A percentile compares a stretch with the other conserved stretches of the same genome.
Evolutionary conservation across 1,140 invertebrate genomes (phyloP).

Genomic region (Ectropis grisescens): DNA sequence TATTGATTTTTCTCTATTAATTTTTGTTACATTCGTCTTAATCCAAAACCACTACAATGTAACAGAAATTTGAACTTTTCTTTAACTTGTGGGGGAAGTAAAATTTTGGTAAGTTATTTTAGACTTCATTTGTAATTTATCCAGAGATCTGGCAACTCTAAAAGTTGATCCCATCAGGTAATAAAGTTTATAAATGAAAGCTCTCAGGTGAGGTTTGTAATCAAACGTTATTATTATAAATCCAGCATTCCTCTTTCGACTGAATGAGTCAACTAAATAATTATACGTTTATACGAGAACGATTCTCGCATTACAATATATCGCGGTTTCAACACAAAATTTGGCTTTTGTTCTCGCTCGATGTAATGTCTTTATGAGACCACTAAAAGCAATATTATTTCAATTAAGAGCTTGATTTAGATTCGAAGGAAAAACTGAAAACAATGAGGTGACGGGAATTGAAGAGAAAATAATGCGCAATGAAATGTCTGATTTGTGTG

Average conservation of each 20-base stretch:
- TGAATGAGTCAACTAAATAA: slow-evolving; percentile 28
- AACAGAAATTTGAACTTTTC: no score
- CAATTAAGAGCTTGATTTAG: slow-evolving; percentile 56
- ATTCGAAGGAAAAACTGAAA: slow-evolving; percentile 41
- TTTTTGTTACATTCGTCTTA: no score
- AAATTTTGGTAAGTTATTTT: no score
- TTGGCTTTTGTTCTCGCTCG: slow-evolving; percentile 48
- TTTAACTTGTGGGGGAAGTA: no score
- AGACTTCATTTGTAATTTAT: no score
- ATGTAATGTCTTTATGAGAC: slow-evolving; percentile 47
- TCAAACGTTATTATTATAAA: no score
- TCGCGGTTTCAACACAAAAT: slow-evolving; percentile 48
- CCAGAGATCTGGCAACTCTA: no score
- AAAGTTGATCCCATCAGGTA: no score
- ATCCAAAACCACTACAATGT: no score
- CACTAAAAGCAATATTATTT: slow-evolving; percentile 55
- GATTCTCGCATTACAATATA: slow-evolving; percentile 37
- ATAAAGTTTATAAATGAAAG: no score
- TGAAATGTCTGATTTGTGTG: slow-evolving; percentile 42
- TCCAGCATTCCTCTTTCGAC: slow-evolving; percentile 11
- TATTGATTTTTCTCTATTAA: no score
- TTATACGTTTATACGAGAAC: slow-evolving; percentile 25
- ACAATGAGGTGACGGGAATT: slow-evolving; percentile 51
- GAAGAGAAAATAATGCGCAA: slow-evolving; percentile 44
- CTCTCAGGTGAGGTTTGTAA: no score